Base-by-base conservation (phyloP, 2,113 vertebrate species). In the Dryoscopus gambensis region DNA sequence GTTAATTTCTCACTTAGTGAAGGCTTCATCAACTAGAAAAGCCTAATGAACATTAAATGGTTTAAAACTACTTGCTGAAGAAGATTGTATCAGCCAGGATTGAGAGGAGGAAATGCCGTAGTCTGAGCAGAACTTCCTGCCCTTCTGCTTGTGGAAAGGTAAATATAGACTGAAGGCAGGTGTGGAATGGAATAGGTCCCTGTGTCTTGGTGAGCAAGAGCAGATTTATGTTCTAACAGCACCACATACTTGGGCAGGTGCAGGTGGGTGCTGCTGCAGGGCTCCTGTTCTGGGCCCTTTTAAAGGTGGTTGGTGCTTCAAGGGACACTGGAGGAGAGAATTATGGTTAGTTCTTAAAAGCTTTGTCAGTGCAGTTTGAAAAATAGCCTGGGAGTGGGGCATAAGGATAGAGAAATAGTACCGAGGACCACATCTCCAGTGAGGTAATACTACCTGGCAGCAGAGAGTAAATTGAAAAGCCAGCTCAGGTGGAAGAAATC, bases 171-270 rank as follows among this genome's bases (percentile, higher is more conserved):
- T 87, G 64, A 37, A 80, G 40, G 37, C n/a, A 60, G 18, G 11
- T 16, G 18, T 13, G 11, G 37, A 35, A 52, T 35, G n/a, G 21
- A 78, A 3, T 35, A 50, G 7, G 11, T 64, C 15, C 39, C 35
- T 56, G 49, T 19, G 7, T 37, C 5, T 46, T 60, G 56, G 35
- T 78, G 70, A n/a, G n/a, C 16, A 53, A 42, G 16, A 73, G 22
- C 44, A 55, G 35, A 56, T 49, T 22, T 27, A 50, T 70, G 44
- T 68, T 56, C 39, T 33, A 17, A 3, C 2, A 10, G 49, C 33
- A 40, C 6, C 5, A 37, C 15, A 3, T 27, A 5, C 1, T 1
- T 1, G 30, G 33, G n/a, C 9, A 27, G 0, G 2, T 25, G 20
- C 10, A 6, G 79, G 15, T 2, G 20, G 44, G 11, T 57, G 44